phyloP scores from a whole-genome alignment of 2,113 vertebrate species.

The Larimichthys crocea region DNA sequence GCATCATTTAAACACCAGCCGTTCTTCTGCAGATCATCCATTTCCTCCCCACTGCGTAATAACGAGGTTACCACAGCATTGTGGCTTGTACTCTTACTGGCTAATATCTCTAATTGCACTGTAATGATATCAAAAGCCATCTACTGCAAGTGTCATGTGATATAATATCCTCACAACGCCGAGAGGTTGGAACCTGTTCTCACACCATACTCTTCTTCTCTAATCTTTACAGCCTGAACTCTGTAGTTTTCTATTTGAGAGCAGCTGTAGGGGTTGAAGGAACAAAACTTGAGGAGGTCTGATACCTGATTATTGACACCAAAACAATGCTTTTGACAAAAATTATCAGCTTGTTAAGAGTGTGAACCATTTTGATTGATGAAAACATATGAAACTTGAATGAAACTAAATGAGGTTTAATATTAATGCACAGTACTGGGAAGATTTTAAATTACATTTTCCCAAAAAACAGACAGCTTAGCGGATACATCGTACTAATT shows the following conservation, averaged over 20 bases:
- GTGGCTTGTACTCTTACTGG: slow-evolving; percentile 65
- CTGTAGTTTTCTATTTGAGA: neutral
- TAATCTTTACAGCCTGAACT: slow-evolving; percentile 7
- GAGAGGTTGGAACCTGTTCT: slow-evolving; percentile 39
- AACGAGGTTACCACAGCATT: slow-evolving; percentile 72
- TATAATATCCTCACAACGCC: slow-evolving; percentile 45
- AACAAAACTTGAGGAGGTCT: neutral
- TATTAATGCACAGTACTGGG: neutral
- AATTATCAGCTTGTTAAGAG: neutral
- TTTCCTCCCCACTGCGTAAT: slow-evolving; percentile 67
- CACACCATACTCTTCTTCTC: slow-evolving; percentile 15
- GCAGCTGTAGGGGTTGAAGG: neutral
- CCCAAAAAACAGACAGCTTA: neutral
- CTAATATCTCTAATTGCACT: slow-evolving; percentile 70
- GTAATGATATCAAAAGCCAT: slow-evolving; percentile 69
- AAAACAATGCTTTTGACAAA: neutral
- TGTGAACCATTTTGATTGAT: neutral
- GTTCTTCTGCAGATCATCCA: slow-evolving; percentile 57
- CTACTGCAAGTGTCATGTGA: slow-evolving; percentile 42
- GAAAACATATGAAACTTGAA: neutral
- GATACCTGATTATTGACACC: neutral
- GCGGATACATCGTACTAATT: neutral
- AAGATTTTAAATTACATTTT: neutral
- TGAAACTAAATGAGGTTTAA: too few species aligned
- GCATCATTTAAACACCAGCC: slow-evolving; percentile 54